Evolutionary conservation across 1,140 invertebrate genomes (phyloP), one percentile per base, ranked within the genome.

Genomic region (Trigoniulus corallinus): DNA sequence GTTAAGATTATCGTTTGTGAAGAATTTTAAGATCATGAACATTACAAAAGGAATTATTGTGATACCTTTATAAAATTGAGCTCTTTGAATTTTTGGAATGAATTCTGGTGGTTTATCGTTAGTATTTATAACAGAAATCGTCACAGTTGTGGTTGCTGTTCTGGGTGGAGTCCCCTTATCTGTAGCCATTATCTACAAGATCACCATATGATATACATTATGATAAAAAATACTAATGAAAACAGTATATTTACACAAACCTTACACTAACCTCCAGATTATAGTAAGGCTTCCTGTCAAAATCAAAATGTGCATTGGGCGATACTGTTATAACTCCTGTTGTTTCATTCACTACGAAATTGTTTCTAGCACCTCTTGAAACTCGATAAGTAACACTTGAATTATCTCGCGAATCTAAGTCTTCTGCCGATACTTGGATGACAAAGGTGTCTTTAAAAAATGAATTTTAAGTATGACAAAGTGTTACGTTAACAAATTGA

Each of bases 51-150:
- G 18, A 39, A 39, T 21, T 21, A 12, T 20, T 7, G 4, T 21
- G 4, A 7, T 20, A 44, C 42, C 18, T 44, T 44, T 18, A 24
- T 10, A 57, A 4, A 88, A 82, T 61, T 86, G 80, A 0, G 84
- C 81, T 56, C 83, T 73, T 63, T 91, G 87, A 1, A 79, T 80
- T 37, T 75, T 65, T 0, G 88, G 88, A 1, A 74, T 76, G 62
- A 96, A 92, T 59, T 80, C 80, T 0, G 91, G 91, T 53, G 78
- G 72, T 64, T 91, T 92, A 61, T 92, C 84, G 62, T 95, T 95
- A 25, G 80, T 84, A 62, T 91, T 87, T 22, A 81, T 73, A 1
- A 92, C 75, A 56, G 76, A 78, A 1, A 92, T 74, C 41, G 76
- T 79, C 1, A 93, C 58, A 1, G 79, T 81, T 0, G 84, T 78